Conservation (phyloP, 2,888 invertebrate species). For the Galerucella nymphaeae region DNA sequence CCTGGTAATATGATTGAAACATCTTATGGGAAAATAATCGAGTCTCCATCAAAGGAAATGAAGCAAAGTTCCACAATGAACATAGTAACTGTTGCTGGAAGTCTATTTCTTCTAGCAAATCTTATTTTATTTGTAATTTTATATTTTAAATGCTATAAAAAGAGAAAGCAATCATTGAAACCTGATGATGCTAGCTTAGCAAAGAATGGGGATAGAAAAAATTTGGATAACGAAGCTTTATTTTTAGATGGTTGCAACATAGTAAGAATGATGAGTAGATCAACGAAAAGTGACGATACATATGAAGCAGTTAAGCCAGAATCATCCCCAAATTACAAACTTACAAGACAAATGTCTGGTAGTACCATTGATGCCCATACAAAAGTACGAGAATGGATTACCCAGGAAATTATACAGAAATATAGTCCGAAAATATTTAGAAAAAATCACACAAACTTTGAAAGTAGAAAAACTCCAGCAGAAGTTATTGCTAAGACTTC, state of each 20-base stretch:
- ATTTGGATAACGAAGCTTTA: slow-evolving; percentile 65
- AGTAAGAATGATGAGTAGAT: slow-evolving; percentile 68
- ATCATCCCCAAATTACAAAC: slow-evolving; percentile 72
- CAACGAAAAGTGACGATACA: slow-evolving; percentile 66
- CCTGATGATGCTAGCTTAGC: slow-evolving; percentile 50
- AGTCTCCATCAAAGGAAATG: slow-evolving; percentile 60
- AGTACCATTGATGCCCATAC: slow-evolving; percentile 88
- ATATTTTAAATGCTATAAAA: slow-evolving; percentile 74
- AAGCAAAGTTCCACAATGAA: slow-evolving; percentile 67
- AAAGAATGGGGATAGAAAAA: slow-evolving; percentile 52
- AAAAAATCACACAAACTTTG: slow-evolving; percentile 63
- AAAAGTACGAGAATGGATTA: slow-evolving; percentile 89
- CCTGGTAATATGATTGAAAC: slow-evolving; percentile 48
- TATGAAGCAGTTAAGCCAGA: slow-evolving; percentile 68
- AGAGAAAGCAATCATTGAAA: slow-evolving; percentile 67
- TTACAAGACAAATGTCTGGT: slow-evolving; percentile 78
- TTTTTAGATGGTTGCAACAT: slow-evolving; percentile 68
- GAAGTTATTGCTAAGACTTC: slow-evolving; percentile 48
- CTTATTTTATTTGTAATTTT: slow-evolving; percentile 75
- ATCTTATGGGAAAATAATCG: slow-evolving; percentile 60
- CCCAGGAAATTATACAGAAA: slow-evolving; percentile 80
- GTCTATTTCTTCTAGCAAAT: slow-evolving; percentile 79
- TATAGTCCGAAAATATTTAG: slow-evolving; percentile 76
- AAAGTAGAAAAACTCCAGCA: slow-evolving; percentile 56
- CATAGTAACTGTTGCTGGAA: slow-evolving; percentile 73